Evolutionary conservation across 2,797 vertebrate species (phyloP), one percentile per base, ranked within the genome.

Genomic region (Sebastes iracundus): DNA sequence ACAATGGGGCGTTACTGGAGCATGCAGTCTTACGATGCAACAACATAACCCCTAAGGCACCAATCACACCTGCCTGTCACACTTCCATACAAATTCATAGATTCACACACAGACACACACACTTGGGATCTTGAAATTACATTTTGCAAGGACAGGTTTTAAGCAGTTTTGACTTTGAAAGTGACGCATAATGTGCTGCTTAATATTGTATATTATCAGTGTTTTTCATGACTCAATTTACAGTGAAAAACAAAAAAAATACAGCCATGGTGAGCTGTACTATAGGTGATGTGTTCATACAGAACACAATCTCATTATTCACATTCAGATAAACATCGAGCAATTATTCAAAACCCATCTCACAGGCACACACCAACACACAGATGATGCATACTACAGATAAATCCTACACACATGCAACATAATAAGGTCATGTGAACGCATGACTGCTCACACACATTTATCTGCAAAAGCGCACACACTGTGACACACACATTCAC

Each of bases 391-490:
- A 70, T 7, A 81, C 64, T 79, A 30, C 60, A 78, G 87, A 91
- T 90, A 86, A 88, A 70, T 49, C 65, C 56, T 14, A 80, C 79
- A 90, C 4, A 14, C 77, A 75, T 65, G 74, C 74, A 90, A 78
- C 85, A 90, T 91, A 93, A 94, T 92, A 92, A 92, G 91, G 89
- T 92, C 93, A 92, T 2, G 27, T 64, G 23, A 86, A 90, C 25
- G 89, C 93, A 83, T 91, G 89, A 88, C 72, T 84, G 94, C 87
- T 88, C 70, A 46, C 59, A 73, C 82, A 84, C 82, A 72, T 81
- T 92, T 92, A 93, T 92, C 87, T 89, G 66, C 79, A 76, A 69
- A 88, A 82, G 72, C 12, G 5, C 88, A 88, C 20, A 32, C 58
- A 30, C 58, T 30, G 16, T 20, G 27, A 62, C 60, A 72, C 75